Base-by-base conservation (phyloP, 2,113 vertebrate species). In the Tupaia tana region DNA sequence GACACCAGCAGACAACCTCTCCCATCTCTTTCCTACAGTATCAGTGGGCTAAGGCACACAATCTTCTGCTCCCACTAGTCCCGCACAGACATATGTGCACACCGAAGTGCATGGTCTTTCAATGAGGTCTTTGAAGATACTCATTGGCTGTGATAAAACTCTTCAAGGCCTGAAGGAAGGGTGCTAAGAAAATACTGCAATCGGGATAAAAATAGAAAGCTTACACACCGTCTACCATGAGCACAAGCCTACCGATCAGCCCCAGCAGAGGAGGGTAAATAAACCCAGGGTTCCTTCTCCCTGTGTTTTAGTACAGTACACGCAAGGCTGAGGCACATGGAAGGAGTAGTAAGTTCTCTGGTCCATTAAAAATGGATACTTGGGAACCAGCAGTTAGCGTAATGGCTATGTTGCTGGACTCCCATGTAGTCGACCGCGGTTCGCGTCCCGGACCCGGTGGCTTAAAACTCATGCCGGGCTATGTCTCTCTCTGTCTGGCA, bases 81-180 rank as follows among this genome's bases (percentile, higher is more conserved):
- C 2, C 1, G 69, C 12, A 25, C 90, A 95, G 43, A 43, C 43
- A 43, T 63, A 43, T 59, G 7, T 31, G 22, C 15, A 29, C 25
- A 71, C 34, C 3, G 9, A 70, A 22, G 31, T 20, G 20, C 70
- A 16, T 71, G 9, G 79, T 63, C 22, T 18, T 22, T 22, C 66
- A 81, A 81, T 15, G 59, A 52, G 22, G 58, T 10, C 15, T 83
- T 94, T 75, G 31, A 92, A 82, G 78, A 80, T 13, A 54, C 9
- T 90, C 29, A 29, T 16, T 63, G 27, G 31, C 18, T 61, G 66
- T 9, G 11, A 77, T 8, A 74, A 94, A 97, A 85, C 34, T 1
- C 11, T 61, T 54, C 73, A 91, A 93, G 43, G 24, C 61, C 59
- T 61, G 19, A 95, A 63, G 24, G 18, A 95, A 91, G 96, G 24